Conservation (phyloP, 2,113 vertebrate species). For the Chloebia gouldiae region DNA sequence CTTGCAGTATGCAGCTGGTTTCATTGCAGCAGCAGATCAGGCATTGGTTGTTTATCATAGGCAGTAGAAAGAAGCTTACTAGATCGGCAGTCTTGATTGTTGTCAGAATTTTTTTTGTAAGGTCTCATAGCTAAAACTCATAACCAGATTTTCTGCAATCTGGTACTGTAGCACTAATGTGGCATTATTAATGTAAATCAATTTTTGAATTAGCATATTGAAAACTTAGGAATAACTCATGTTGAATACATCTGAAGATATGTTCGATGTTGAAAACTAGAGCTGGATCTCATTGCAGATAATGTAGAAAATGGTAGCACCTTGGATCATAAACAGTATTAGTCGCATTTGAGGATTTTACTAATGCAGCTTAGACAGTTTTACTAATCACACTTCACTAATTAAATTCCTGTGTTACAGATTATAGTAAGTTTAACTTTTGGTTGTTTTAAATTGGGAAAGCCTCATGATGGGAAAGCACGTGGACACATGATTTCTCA, state of each 20-base stretch:
- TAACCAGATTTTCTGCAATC: not conserved
- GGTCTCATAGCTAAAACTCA: not conserved
- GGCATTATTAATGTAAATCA: not conserved
- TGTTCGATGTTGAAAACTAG: not conserved
- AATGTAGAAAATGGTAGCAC: not conserved
- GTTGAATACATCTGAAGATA: not conserved
- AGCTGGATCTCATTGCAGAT: not conserved
- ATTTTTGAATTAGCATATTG: not conserved
- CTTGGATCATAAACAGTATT: slow-evolving; percentile 3
- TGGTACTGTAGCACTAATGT: not conserved
- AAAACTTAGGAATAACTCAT: not conserved
- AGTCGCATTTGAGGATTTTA: slow-evolving; percentile 47
- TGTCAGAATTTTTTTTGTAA: not conserved
- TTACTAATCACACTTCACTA: slow-evolving; percentile 59
- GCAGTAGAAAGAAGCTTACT: not conserved
- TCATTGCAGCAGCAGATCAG: not conserved
- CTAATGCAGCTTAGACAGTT: slow-evolving; percentile 13
- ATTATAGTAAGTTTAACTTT: slow-evolving; percentile 41
- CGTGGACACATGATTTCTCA: not conserved
- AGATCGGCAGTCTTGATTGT: not conserved
- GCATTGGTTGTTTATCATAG: not conserved
- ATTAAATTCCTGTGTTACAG: slow-evolving; percentile 69
- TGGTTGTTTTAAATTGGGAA: slow-evolving; percentile 27
- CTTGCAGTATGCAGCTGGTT: not conserved
- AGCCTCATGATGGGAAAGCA: slow-evolving; percentile 25